Base-by-base conservation (phyloP, 2,888 invertebrate genomes). In the Mimachlamys varia region DNA sequence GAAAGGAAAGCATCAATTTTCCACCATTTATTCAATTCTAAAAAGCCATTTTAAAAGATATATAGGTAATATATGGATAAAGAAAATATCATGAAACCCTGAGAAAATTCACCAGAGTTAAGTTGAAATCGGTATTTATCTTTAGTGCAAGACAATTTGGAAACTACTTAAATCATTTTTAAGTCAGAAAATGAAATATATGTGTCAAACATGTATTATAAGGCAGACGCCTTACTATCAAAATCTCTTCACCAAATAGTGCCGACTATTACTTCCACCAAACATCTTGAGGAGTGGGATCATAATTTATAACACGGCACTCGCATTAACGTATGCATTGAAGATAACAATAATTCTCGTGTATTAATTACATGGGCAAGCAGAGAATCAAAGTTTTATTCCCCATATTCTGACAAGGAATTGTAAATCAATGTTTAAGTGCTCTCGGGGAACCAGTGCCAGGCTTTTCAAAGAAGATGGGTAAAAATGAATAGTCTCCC, bases 401-500 rank as follows among this genome's bases (percentile, higher is more conserved):
- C 76, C 15, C 76, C 76, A 76, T 76, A 76, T 76, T 76, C 76
- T 76, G 76, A 76, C 76, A 76, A 76, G 76, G 76, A 76, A 76
- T 76, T 76, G 76, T 76, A 76, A 76, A 76, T 76, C 76, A 76
- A 27, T 76, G 76, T 76, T 76, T 76, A 76, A 76, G 76, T 76
- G 76, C 76, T 76, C 76, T 76, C 33, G 33, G 76, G 76, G 33
- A 76, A 76, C 76, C 76, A 76, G 76, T 76, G 27, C 7, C 76
- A 76, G 33, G 76, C 76, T 76, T 76, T 76, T 76, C 76, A 76
- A 76, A 76, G 76, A 76, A 76, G 76, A 76, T 76, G 76, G 76
- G 87, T 76, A 76, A 76, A 44, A 89, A 49, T 76, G 87, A 76
- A 62, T 44, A 44, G 87, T 33, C 76, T 89, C 76, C 89, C 89